phyloP scores from a whole-genome alignment of 2,797 vertebrate genomes.

The Neopelma chrysocephalum region DNA sequence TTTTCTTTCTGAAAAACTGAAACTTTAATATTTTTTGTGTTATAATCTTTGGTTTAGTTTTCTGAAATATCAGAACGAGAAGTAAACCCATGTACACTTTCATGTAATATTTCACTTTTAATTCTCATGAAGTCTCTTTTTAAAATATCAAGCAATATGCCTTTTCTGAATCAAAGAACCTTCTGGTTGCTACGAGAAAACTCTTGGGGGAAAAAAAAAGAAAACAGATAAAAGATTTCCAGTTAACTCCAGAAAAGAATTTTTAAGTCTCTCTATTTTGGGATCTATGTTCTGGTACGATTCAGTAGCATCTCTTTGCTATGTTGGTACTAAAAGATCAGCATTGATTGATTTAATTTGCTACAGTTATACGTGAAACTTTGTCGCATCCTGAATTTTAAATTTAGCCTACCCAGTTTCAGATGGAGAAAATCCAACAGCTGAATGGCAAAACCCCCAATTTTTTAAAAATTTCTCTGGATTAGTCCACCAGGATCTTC shows the following conservation, averaged over 20 bases:
- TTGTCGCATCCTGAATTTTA: not conserved
- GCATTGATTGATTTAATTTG: not conserved
- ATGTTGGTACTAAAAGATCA: not conserved
- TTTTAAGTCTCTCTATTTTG: not conserved
- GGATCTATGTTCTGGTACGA: not conserved
- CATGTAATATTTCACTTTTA: not conserved
- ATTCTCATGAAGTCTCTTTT: not conserved
- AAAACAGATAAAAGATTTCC: not conserved
- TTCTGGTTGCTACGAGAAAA: not conserved
- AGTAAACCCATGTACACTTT: not conserved
- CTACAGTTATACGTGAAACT: not conserved
- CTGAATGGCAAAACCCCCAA: not conserved
- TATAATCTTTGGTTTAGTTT: not conserved
- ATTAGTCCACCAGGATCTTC: not conserved
- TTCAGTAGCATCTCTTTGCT: not conserved
- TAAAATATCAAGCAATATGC: rapidly evolving
- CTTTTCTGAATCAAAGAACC: not conserved
- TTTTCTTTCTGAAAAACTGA: not conserved
- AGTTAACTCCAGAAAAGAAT: not conserved
- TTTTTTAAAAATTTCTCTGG: not conserved
- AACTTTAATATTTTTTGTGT: not conserved
- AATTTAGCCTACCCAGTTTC: rapidly evolving
- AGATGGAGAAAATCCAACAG: not conserved
- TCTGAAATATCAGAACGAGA: not conserved
- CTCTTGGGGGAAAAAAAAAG: not conserved